phyloP scores from a whole-genome alignment of 1,140 invertebrate species.

The Antheraea mylitta region DNA sequence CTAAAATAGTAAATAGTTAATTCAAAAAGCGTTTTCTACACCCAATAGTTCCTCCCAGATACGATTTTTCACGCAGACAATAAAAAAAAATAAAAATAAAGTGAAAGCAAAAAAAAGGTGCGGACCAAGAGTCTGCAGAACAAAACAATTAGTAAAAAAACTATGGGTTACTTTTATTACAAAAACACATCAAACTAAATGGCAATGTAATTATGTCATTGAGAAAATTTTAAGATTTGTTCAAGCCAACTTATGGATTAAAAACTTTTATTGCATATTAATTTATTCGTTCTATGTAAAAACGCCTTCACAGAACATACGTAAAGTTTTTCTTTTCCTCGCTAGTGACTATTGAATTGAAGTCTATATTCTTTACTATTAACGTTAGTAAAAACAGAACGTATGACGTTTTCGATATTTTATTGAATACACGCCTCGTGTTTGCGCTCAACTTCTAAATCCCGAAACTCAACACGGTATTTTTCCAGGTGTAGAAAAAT shows the following conservation, averaged over 20 bases:
- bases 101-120: no score
- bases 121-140: no score
- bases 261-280: constrained; percentile 19
- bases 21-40: no score
- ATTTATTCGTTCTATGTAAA: constrained; percentile 25
- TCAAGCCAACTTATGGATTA: neutral
- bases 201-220: neutral
- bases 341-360: neutral
- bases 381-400: neutral
- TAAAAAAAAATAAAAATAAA: no score
- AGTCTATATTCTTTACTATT: neutral
- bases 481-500: neutral
- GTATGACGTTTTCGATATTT: neutral
- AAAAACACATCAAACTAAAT: neutral
- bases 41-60: no score
- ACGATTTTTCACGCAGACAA: no score
- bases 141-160: no score
- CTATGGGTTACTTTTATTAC: neutral
- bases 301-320: constrained; percentile 33
- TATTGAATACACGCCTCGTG: neutral
- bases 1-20: no score
- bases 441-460: neutral
- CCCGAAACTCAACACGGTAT: neutral
- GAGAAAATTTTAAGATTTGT: neutral
- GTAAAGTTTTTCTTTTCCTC: constrained; percentile 20